A percentile compares a stretch with the other conserved stretches of the same genome.
Conservation (phyloP, 1,140 invertebrate genomes). For the Asbolus verrucosus region DNA sequence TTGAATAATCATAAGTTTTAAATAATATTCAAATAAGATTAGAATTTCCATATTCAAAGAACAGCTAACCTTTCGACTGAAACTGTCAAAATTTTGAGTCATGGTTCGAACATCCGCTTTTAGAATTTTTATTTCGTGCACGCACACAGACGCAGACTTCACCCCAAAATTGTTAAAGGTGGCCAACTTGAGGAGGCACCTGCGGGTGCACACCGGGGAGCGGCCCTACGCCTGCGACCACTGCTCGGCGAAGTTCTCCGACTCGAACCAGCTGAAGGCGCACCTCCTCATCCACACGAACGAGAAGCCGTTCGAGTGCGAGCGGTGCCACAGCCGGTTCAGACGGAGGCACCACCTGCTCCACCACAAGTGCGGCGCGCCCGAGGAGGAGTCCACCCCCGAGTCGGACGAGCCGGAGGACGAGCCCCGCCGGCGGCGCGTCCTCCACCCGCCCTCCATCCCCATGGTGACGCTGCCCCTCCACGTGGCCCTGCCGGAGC, state of each 20-base stretch:
- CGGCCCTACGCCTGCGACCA: slow-evolving; percentile 92
- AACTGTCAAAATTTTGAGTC: too few species aligned
- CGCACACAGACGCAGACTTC: too few species aligned
- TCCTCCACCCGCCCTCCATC: slow-evolving; percentile 62
- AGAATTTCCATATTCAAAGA: too few species aligned
- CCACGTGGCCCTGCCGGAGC: slow-evolving; percentile 74
- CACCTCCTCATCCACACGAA: slow-evolving; percentile 90
- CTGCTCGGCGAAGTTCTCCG: slow-evolving; percentile 91
- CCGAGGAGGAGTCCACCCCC: slow-evolving; percentile 53
- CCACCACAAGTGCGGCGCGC: slow-evolving; percentile 82
- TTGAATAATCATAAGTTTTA: too few species aligned
- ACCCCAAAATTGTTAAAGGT: too few species aligned
- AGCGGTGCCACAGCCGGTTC: slow-evolving; percentile 80
- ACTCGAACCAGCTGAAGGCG: slow-evolving; percentile 94
- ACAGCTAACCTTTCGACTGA: too few species aligned
- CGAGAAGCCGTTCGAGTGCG: slow-evolving; percentile 89
- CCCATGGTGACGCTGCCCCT: slow-evolving; percentile 58
- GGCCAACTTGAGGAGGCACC: slow-evolving; percentile 91
- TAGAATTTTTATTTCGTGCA: too few species aligned
- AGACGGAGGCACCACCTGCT: slow-evolving; percentile 85
- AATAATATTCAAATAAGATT: too few species aligned
- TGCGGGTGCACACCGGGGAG: slow-evolving; percentile 96
- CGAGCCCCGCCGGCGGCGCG: slow-evolving; percentile 59
- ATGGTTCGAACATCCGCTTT: too few species aligned
- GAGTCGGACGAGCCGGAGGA: slow-evolving; percentile 62